Evolutionary conservation across 2,797 vertebrate species (phyloP).

Genomic region (Tangara arthus): DNA sequence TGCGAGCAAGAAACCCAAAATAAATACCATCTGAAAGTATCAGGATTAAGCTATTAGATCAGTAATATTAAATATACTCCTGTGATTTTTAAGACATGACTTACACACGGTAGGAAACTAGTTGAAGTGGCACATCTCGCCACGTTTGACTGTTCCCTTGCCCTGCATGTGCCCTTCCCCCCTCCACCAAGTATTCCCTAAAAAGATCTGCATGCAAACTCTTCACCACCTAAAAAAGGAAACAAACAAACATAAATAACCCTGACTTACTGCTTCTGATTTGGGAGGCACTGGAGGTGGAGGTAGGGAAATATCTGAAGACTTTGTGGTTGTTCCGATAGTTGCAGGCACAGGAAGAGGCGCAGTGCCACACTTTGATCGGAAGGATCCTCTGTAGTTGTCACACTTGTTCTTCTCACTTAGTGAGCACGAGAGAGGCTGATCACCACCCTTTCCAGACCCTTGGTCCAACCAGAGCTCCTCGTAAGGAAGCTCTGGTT

Average conservation of each 20-base stretch:
- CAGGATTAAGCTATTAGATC: neutral
- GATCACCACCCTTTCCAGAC: constrained; percentile 73
- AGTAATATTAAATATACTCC: neutral
- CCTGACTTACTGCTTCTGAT: constrained; percentile 95
- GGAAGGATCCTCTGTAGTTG: constrained; percentile 72
- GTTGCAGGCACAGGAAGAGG: constrained; percentile 78
- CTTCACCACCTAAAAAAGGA: neutral
- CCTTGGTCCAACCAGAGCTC: constrained; percentile 94
- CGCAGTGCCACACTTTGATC: constrained; percentile 73
- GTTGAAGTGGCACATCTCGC: neutral
- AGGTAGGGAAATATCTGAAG: constrained; percentile 84
- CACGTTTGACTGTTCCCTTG: neutral
- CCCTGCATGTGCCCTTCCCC: neutral
- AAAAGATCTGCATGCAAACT: neutral
- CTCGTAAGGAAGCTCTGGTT: constrained; percentile 90
- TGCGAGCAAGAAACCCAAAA: neutral
- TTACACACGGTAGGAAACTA: neutral
- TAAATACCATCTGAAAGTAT: neutral
- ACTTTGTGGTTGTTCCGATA: constrained; percentile 70
- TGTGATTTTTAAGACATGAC: neutral
- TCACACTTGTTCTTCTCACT: constrained; percentile 80
- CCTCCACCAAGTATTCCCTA: neutral
- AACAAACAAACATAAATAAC: neutral
- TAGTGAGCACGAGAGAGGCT: constrained; percentile 66
- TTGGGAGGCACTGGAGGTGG: constrained; percentile 98